These are phyloP conservation scores for Dendrocincla tyrannina DNA, from an alignment of 2,797 vertebrate species.

Conservation along the genomic window DNA sequence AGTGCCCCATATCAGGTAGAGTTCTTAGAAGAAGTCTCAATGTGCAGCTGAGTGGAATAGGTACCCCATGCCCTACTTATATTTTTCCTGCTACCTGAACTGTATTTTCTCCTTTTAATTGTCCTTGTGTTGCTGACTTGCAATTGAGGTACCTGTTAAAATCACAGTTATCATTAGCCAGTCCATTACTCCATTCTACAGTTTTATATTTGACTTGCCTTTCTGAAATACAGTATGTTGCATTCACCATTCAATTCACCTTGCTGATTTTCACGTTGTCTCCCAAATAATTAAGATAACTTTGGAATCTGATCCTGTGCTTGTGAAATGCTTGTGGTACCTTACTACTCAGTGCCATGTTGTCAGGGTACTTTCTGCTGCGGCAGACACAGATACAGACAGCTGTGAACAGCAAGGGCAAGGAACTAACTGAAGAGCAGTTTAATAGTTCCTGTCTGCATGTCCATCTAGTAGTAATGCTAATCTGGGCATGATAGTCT, in stretches of 20 bases:
- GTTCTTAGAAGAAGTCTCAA: background rate
- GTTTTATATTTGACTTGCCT: background rate
- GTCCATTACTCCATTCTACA: background rate
- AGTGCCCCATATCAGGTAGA: background rate
- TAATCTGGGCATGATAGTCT: background rate
- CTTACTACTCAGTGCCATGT: background rate
- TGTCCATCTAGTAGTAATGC: background rate
- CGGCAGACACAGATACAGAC: background rate
- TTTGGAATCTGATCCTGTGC: background rate
- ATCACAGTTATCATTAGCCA: background rate
- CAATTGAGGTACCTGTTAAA: background rate
- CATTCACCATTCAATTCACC: background rate
- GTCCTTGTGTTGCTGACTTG: background rate
- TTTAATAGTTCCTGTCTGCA: background rate
- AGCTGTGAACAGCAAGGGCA: background rate
- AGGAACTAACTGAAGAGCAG: background rate
- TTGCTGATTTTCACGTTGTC: background rate
- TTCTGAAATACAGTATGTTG: background rate
- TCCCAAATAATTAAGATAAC: background rate
- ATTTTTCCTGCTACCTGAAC: background rate
- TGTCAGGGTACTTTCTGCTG: background rate
- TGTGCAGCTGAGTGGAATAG: background rate
- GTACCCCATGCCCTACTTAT: background rate
- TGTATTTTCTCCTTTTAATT: background rate
- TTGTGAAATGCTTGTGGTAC: background rate